phyloP scores from a whole-genome alignment of 2,888 invertebrate species.

The Hipparchia semele region DNA sequence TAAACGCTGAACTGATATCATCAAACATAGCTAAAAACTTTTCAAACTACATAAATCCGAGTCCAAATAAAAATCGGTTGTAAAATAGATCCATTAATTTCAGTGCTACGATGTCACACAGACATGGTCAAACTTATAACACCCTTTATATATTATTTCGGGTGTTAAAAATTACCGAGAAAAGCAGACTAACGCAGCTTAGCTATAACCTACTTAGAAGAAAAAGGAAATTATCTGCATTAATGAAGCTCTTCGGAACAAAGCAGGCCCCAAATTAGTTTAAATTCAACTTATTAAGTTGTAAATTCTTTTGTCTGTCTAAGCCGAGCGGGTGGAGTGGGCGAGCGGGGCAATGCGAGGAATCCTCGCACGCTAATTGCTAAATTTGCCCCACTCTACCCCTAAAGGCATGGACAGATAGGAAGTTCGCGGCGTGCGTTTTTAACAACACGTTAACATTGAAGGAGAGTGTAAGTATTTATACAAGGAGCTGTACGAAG shows the following conservation, averaged over 20 bases:
- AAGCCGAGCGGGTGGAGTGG: constrained; percentile 48
- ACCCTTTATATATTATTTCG: too few relatives aligned
- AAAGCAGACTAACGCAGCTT: too few relatives aligned
- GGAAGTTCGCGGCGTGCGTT: not conserved
- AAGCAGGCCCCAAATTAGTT: constrained; percentile 21
- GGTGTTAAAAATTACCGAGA: too few relatives aligned
- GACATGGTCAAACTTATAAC: too few relatives aligned
- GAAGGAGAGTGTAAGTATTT: not conserved
- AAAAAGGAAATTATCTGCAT: constrained; percentile 13
- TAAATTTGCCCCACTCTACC: constrained; percentile 55
- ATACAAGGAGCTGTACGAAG: too few relatives aligned
- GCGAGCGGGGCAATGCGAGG: constrained; percentile 40
- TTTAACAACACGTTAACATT: not conserved
- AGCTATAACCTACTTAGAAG: not conserved
- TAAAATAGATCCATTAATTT: too few relatives aligned
- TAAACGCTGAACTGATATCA: too few relatives aligned
- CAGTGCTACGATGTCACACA: too few relatives aligned
- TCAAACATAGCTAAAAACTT: too few relatives aligned
- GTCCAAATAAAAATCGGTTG: too few relatives aligned
- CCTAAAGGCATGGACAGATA: not conserved
- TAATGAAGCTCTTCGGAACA: constrained; percentile 11
- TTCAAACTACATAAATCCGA: too few relatives aligned
- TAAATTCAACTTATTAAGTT: constrained; percentile 37
- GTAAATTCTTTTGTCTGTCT: constrained; percentile 44
- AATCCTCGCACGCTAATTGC: constrained; percentile 70